Base-by-base conservation (phyloP, 2,888 invertebrate genomes). In the Acronicta psi region DNA sequence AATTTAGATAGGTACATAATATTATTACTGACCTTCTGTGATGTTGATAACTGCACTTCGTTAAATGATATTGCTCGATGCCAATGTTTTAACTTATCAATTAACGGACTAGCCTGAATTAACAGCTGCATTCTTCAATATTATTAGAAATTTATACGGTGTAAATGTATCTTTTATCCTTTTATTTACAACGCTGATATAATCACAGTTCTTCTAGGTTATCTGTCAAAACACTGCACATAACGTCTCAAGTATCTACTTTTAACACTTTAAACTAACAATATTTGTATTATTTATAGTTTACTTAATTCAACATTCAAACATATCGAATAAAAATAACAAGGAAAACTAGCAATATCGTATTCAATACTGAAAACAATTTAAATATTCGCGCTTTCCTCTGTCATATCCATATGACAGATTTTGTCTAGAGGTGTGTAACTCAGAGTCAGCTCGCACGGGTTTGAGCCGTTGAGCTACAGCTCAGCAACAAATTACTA, bases 21-120 rank as follows among this genome's bases (percentile, higher is more conserved):
- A 41, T 50, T 20, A 63, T 55, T 61, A 77, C 73, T 73, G 87
- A 97, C 96, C 95, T 96, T 97, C 91, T 96, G 96, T 53, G 96
- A 95, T 71, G 95, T 95, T 68, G 96, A 95, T 74, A 96, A 88
- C 61, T 95, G 92, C 73, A 96, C 88, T 81, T 95, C 88, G 75
- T 81, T 88, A 76, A 91, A 91, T 47, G 91, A 88, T 65, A 93
- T 77, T 54, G 87, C 82, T 66, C 94, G 94, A 69, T 93, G 94
- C 82, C 95, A 90, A 75, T 94, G 87, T 74, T 94, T 94, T 64
- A 95, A 81, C 85, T 95, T 95, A 62, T 95, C 94, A 61, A 95
- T 78, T 61, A 95, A 84, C 37, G 95, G 94, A 71, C 91, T 94
- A 68, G 95, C 93, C 88, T 95, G 95, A 79, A 94, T 90, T 79